These are phyloP conservation scores for Platysternon megacephalum DNA, from an alignment of 2,113 vertebrate genomes.

Conservation along the genomic window DNA sequence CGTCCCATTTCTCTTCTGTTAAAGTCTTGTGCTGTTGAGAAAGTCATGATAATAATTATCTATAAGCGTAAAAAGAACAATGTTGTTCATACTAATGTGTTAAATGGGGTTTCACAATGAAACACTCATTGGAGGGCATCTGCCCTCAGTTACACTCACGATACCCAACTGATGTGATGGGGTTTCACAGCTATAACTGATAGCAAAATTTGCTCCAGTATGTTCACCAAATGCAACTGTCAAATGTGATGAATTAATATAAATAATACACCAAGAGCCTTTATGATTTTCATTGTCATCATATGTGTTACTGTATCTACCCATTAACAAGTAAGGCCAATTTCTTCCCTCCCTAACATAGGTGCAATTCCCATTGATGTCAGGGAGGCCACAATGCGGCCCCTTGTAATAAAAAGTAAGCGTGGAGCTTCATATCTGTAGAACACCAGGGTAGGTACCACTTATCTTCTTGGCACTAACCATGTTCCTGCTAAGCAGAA, in stretches of 20 bases:
- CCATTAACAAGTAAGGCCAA: background rate
- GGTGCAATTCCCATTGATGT: background rate
- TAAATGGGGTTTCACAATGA: background rate
- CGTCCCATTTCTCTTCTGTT: background rate
- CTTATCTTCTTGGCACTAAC: background rate
- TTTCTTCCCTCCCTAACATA: background rate
- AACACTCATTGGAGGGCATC: background rate
- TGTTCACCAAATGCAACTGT: background rate
- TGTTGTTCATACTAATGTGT: background rate
- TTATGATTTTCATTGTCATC: background rate
- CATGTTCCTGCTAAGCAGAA: background rate
- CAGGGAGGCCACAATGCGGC: background rate
- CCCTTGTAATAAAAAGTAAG: background rate
- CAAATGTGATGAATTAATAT: background rate
- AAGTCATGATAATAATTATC: background rate
- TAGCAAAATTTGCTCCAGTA: background rate
- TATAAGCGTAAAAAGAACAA: background rate
- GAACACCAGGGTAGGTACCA: background rate
- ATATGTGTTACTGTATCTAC: background rate
- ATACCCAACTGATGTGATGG: background rate
- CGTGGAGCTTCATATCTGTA: background rate
- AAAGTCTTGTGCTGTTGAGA: background rate
- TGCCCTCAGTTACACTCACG: background rate
- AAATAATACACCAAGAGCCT: background rate
- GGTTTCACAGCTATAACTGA: background rate